Evolutionary conservation across 1,140 invertebrate species (phyloP).

Genomic region (Lepidotrigona ventralis): DNA sequence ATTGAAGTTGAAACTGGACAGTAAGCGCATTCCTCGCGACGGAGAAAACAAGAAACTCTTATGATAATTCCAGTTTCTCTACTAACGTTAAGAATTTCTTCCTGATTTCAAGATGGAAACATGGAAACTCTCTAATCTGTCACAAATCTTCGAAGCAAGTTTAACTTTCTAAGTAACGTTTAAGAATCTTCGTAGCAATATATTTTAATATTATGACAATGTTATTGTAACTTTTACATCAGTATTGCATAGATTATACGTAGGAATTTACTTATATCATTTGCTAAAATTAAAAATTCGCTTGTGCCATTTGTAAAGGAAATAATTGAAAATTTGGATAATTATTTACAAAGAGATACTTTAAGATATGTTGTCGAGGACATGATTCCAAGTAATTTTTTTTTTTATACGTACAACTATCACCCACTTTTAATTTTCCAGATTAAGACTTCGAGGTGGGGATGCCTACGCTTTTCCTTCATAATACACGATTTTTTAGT

Average conservation of each 20-base stretch:
- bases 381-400: no score
- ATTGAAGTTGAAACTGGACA: not conserved
- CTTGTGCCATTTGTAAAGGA: not conserved
- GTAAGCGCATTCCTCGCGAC: slow-evolving; percentile 1
- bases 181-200: not conserved
- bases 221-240: not conserved
- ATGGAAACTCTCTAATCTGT: slow-evolving; percentile 7
- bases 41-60: slow-evolving; percentile 41
- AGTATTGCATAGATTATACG: not conserved
- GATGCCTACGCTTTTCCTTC: no score
- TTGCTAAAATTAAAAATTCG: not conserved
- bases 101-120: slow-evolving; percentile 27
- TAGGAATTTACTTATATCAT: no score
- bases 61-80: slow-evolving; percentile 47
- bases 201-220: not conserved
- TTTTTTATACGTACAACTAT: no score
- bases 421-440: no score
- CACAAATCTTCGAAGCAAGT: not conserved
- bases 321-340: not conserved
- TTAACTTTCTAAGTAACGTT: not conserved
- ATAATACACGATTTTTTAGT: no score
- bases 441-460: no score
- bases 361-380: no score
- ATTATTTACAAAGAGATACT: no score
- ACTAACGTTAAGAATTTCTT: slow-evolving; percentile 38